Conservation (phyloP, 2,113 vertebrate genomes). For the Erythrolamprus reginae region DNA sequence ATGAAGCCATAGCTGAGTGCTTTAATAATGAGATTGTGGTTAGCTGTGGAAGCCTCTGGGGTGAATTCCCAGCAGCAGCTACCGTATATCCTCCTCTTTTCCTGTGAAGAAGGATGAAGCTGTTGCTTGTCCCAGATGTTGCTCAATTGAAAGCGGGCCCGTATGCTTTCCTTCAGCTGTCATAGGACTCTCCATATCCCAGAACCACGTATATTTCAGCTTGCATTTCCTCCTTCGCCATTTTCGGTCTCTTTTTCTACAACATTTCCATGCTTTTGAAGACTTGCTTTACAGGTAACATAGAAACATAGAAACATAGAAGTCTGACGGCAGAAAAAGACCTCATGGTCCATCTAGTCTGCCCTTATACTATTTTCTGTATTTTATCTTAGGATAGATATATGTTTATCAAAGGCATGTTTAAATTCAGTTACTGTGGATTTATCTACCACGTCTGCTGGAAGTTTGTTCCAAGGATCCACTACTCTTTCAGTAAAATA, state of each 20-base stretch:
- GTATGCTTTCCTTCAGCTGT: no score
- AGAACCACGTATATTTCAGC: neutral
- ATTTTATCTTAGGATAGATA: no score
- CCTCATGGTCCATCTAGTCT: no score
- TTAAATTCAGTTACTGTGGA: no score
- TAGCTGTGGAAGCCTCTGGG: neutral
- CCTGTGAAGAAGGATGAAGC: neutral
- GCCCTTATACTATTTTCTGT: no score
- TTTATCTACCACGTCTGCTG: no score
- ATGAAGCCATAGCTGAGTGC: slow-evolving; percentile 19
- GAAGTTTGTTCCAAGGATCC: no score
- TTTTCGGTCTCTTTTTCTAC: neutral
- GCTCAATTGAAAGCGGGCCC: neutral
- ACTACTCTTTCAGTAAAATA: no score
- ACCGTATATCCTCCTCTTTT: neutral
- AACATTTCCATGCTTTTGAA: neutral
- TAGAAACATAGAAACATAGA: no score
- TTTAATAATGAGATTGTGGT: slow-evolving; percentile 18
- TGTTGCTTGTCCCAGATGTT: neutral
- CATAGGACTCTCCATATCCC: neutral
- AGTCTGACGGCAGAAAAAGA: no score
- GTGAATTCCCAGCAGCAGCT: neutral
- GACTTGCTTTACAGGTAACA: neutral
- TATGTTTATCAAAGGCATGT: no score
- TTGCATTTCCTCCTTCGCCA: neutral